Percentiles rank a stretch among this genome's conserved stretches.
These are phyloP conservation scores for Eristalis pertinax DNA, from an alignment of 2,888 invertebrate species.

Conservation along the genomic window DNA sequence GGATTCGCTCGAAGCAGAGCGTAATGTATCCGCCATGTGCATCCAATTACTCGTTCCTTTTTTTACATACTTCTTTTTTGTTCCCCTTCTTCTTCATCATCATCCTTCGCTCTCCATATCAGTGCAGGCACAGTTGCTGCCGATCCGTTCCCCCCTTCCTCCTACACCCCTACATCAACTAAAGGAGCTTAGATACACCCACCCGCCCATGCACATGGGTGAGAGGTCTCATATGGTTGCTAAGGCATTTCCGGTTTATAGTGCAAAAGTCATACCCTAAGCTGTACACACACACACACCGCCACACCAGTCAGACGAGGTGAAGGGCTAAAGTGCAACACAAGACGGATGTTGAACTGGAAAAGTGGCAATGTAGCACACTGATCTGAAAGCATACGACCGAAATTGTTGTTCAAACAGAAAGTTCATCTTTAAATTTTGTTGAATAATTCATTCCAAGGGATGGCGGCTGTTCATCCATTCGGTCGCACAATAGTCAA, in stretches of 20 bases:
- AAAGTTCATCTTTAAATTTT: not conserved
- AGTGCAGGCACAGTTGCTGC: not conserved
- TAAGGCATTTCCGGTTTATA: slow-evolving; percentile 42
- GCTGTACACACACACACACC: slow-evolving; percentile 7
- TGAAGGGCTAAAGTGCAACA: not conserved
- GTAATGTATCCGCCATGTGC: slow-evolving; percentile 67
- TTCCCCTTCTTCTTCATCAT: not conserved
- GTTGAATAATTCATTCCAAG: not conserved
- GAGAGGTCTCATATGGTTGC: slow-evolving; percentile 7
- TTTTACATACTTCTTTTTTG: not conserved
- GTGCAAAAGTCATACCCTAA: slow-evolving; percentile 44
- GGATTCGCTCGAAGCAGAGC: slow-evolving; percentile 50
- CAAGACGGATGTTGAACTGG: slow-evolving; percentile 16
- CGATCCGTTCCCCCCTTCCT: not conserved
- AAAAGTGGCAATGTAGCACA: slow-evolving; percentile 18
- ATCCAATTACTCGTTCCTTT: slow-evolving; percentile 59
- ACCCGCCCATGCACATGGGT: not conserved
- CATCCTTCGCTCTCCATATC: not conserved
- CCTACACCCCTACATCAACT: not conserved
- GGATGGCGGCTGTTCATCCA: not conserved
- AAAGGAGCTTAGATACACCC: slow-evolving; percentile 18
- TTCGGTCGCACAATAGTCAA: not conserved
- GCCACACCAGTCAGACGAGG: not conserved
- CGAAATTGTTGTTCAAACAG: slow-evolving; percentile 10
- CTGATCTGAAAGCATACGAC: not conserved